phyloP scores from a whole-genome alignment of 2,797 vertebrate genomes.

The Phrynocephalus guinanensis region DNA sequence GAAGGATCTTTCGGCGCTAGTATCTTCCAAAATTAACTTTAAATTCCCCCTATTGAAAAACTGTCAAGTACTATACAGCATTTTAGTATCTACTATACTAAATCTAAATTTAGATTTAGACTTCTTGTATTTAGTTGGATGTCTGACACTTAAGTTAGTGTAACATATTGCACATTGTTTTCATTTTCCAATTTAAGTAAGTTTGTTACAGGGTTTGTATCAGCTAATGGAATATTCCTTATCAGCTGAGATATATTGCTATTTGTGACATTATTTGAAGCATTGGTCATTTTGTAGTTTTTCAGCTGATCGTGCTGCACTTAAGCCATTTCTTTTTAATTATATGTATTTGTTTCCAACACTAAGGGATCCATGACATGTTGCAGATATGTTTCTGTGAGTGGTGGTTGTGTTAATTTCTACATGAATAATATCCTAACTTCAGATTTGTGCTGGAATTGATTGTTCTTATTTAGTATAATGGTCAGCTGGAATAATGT shows the following conservation, averaged over 20 bases:
- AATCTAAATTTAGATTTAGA: too few species aligned
- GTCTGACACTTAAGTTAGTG: too few species aligned
- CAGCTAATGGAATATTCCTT: neutral
- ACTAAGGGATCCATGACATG: neutral
- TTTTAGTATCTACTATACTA: too few species aligned
- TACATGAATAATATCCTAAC: neutral
- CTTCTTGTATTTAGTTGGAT: too few species aligned
- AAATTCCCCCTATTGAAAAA: neutral
- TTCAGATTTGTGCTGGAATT: neutral
- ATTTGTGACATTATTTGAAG: constrained; percentile 7
- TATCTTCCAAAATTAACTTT: accelerated
- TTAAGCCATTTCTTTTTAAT: neutral
- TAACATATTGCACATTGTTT: neutral
- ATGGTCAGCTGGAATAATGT: neutral
- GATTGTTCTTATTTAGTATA: neutral
- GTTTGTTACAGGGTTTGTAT: neutral
- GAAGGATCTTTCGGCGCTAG: neutral
- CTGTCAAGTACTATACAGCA: neutral
- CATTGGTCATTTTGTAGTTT: neutral
- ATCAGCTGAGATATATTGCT: too few species aligned
- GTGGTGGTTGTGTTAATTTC: neutral
- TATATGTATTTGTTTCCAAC: neutral
- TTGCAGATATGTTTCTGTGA: neutral
- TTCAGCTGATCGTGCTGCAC: neutral
- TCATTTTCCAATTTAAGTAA: neutral